Evolutionary conservation across 2,113 vertebrate genomes (phyloP).

Genomic region (human (Homo sapiens)): DNA sequence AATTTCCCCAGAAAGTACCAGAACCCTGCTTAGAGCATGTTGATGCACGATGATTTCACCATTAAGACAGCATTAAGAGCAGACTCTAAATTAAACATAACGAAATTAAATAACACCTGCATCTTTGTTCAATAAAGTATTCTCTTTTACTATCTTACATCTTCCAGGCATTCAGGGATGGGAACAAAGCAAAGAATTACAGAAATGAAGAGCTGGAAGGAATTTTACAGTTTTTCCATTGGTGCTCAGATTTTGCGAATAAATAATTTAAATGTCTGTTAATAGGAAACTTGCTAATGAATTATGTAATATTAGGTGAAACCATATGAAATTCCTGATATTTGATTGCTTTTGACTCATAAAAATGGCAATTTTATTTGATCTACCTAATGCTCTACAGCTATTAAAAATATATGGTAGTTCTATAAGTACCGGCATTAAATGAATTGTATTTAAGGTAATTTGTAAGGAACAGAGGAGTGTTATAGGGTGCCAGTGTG

Average conservation of each 20-base stretch:
- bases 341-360: neutral
- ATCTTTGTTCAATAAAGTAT: neutral
- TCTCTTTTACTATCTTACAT: neutral
- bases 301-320: neutral
- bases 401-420: neutral
- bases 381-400: neutral
- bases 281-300: neutral
- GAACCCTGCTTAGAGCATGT: neutral
- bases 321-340: neutral
- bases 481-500: neutral
- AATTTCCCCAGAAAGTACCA: neutral
- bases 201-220: neutral
- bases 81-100: neutral
- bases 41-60: neutral
- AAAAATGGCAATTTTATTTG: neutral
- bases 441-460: neutral
- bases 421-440: neutral
- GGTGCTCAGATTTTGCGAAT: slow-evolving; percentile 10
- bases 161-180: neutral
- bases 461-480: neutral
- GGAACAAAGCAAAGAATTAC: neutral
- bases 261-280: neutral
- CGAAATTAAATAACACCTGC: neutral
- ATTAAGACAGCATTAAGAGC: neutral
- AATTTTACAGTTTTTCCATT: neutral